Evolutionary conservation across 30 jellyfish, hydroid and myxozoan genomes (phyloP).

Genomic region (Hydractinia symbiolongicarpus): DNA sequence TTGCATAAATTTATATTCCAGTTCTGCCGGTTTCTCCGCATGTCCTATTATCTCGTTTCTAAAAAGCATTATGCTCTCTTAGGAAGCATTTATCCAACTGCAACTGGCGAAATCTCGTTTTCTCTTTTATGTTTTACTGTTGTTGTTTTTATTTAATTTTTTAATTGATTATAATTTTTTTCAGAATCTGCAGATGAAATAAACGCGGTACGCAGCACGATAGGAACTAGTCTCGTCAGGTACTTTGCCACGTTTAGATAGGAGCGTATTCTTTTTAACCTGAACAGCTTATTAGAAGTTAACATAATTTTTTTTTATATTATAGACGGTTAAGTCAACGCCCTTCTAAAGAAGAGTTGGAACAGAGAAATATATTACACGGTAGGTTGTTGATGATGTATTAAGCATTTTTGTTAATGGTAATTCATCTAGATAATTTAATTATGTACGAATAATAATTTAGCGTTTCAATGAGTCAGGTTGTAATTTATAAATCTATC

Average conservation of each 20-base stretch:
- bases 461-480: no score
- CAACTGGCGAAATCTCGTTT: no score
- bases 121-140: no score
- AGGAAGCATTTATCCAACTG: no score
- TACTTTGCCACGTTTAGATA: neutral
- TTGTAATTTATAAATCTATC: no score
- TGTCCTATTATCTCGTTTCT: no score
- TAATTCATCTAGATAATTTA: no score
- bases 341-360: conserved; percentile 90
- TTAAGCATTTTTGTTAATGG: neutral
- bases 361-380: conserved; percentile 62
- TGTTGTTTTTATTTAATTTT: neutral
- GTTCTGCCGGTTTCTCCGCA: no score
- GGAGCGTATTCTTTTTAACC: neutral
- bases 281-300: neutral
- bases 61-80: no score
- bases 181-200: conserved; percentile 69
- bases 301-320: neutral
- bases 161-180: neutral
- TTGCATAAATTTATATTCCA: no score
- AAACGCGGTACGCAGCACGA: conserved; percentile 49
- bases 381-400: conserved; percentile 32
- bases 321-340: conserved; percentile 86
- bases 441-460: no score
- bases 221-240: conserved; percentile 74